phyloP scores from a whole-genome alignment of 92 coral and sea anemone species.

The Anthopleura xanthogrammica region DNA sequence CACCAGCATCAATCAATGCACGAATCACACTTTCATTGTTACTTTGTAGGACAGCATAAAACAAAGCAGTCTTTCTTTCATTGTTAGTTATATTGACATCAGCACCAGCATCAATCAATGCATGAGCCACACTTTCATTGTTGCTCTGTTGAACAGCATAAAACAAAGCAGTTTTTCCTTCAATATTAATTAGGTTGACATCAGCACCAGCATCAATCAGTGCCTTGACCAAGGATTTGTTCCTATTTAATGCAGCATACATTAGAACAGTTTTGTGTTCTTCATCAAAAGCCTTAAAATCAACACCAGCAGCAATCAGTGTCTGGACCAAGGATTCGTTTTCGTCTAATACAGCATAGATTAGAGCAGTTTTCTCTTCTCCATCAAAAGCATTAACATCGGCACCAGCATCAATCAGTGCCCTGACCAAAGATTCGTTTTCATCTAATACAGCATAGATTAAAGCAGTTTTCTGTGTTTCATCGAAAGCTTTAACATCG shows the following conservation, averaged over 20 bases:
- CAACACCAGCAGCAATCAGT: constrained; percentile 15
- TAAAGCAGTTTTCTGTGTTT: not conserved
- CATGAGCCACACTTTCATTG: too few species aligned
- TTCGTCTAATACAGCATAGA: not conserved
- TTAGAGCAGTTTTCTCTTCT: not conserved
- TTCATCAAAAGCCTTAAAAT: not conserved
- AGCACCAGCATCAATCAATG: too few species aligned
- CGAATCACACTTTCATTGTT: too few species aligned
- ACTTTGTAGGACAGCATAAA: too few species aligned
- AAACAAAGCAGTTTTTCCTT: too few species aligned
- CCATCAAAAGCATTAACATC: not conserved
- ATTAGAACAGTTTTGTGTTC: not conserved
- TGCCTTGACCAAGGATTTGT: not conserved
- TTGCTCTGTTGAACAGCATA: too few species aligned
- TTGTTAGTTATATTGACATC: too few species aligned
- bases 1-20: too few species aligned
- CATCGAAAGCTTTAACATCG: not conserved
- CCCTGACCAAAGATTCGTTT: not conserved
- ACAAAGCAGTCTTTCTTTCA: too few species aligned
- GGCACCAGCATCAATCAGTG: not conserved
- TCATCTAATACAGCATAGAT: not conserved
- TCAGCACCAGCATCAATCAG: too few species aligned
- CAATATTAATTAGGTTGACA: too few species aligned
- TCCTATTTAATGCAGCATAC: not conserved
- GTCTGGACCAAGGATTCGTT: not conserved